Evolutionary conservation across 2,113 vertebrate species (phyloP).

Genomic region (Laticauda laticaudata): DNA sequence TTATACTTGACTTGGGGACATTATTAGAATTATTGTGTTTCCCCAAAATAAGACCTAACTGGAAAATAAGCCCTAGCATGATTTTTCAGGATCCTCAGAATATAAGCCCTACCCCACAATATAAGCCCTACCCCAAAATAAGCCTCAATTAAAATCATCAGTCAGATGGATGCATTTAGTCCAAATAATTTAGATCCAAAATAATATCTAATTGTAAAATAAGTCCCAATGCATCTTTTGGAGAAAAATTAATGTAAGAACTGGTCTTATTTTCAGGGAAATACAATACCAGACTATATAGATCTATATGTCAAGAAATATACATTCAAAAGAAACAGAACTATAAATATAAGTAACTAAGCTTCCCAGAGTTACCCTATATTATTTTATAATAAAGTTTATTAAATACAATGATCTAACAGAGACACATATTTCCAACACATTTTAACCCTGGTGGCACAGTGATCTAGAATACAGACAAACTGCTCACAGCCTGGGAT

Average conservation of each 20-base stretch:
- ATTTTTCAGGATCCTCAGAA: no score
- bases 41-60: no score
- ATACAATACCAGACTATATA: neutral
- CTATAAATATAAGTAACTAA: neutral
- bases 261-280: no score
- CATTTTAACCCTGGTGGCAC: neutral
- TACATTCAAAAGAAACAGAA: neutral
- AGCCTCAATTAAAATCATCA: no score
- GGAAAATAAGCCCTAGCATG: no score
- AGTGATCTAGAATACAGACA: neutral
- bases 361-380: neutral
- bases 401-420: neutral
- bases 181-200: no score
- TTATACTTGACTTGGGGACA: neutral
- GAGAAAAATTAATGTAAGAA: no score
- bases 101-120: no score
- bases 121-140: no score
- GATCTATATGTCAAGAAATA: neutral
- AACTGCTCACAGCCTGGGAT: neutral
- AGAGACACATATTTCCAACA: neutral
- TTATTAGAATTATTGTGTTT: neutral
- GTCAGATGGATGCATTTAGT: no score
- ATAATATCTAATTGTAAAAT: no score
- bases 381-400: neutral
- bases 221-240: no score